phyloP scores from a whole-genome alignment of 2,888 invertebrate species.

The Falcaria lacertinaria region DNA sequence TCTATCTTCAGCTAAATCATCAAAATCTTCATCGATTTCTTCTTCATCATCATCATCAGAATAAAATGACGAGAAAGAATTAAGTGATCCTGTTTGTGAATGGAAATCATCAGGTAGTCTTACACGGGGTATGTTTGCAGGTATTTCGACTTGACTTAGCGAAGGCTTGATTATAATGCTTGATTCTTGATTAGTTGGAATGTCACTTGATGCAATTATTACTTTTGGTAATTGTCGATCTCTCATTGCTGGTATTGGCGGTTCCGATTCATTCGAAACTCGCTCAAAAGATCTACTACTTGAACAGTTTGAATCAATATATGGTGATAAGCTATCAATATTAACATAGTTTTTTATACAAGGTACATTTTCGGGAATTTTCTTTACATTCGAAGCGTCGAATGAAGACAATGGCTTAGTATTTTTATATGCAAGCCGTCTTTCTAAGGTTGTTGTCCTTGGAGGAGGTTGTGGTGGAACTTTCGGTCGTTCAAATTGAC shows the following conservation, averaged over 20 bases:
- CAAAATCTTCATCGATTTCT: constrained; percentile 44
- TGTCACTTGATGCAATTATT: constrained; percentile 73
- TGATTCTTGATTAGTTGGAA: constrained; percentile 69
- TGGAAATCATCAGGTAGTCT: constrained; percentile 71
- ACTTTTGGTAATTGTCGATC: constrained; percentile 67
- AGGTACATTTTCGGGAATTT: constrained; percentile 33
- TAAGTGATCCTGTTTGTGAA: constrained; percentile 48
- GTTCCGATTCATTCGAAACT: constrained; percentile 24
- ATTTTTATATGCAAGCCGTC: constrained; percentile 71
- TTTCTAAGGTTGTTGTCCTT: constrained; percentile 84
- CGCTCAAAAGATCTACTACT: constrained; percentile 44
- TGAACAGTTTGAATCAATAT: constrained; percentile 16
- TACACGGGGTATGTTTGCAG: constrained; percentile 70
- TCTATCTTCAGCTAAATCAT: constrained; percentile 63
- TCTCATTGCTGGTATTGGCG: constrained; percentile 23
- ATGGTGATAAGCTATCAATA: constrained; percentile 47
- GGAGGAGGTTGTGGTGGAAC: constrained; percentile 87
- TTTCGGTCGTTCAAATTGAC: constrained; percentile 53
- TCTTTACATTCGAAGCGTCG: constrained; percentile 39
- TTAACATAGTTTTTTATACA: constrained; percentile 57
- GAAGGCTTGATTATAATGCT: constrained; percentile 82
- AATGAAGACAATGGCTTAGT: constrained; percentile 64
- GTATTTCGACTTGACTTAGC: constrained; percentile 53
- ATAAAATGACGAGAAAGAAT: constrained; percentile 61
- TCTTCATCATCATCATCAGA: constrained; percentile 59